phyloP scores from a whole-genome alignment of 2,888 invertebrate species.

The Rhabditoides inermis region DNA sequence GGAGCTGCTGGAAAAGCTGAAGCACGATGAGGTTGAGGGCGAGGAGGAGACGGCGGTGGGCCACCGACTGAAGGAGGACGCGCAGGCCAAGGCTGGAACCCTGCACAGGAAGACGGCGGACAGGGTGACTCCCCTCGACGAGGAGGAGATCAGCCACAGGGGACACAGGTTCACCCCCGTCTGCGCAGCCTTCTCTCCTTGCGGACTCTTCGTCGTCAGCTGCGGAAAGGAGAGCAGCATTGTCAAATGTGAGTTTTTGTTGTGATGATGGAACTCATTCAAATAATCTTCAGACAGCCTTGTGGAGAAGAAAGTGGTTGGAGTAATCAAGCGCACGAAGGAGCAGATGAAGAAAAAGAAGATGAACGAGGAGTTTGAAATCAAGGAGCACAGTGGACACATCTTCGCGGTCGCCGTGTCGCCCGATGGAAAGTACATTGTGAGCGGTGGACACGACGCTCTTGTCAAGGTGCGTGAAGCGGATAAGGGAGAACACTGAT shows the following conservation, averaged over 20 bases:
- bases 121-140: constrained; percentile 25
- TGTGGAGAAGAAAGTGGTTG: constrained; percentile 28
- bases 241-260: constrained; percentile 37
- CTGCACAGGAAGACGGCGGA: constrained; percentile 34
- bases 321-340: constrained; percentile 28
- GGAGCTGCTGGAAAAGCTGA: constrained; percentile 33
- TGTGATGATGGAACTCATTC: background rate
- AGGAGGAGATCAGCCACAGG: constrained; percentile 26
- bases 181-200: constrained; percentile 37
- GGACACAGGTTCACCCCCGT: constrained; percentile 34
- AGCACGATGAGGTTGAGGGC: constrained; percentile 20
- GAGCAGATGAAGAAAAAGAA: constrained; percentile 14
- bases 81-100: constrained; percentile 19
- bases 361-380: constrained; percentile 2
- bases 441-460: constrained; percentile 41
- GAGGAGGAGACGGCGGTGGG: constrained; percentile 7
- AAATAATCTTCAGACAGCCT: constrained; percentile 30
- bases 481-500: background rate
- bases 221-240: constrained; percentile 46
- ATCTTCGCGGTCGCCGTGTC: constrained; percentile 42
- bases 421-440: constrained; percentile 39
- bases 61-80: constrained; percentile 26
- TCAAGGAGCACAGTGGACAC: constrained; percentile 31
- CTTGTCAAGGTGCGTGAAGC: constrained; percentile 24
- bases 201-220: constrained; percentile 32